Base-by-base conservation (phyloP, 1,140 invertebrate genomes). In the Diachasmimorpha longicaudata region DNA sequence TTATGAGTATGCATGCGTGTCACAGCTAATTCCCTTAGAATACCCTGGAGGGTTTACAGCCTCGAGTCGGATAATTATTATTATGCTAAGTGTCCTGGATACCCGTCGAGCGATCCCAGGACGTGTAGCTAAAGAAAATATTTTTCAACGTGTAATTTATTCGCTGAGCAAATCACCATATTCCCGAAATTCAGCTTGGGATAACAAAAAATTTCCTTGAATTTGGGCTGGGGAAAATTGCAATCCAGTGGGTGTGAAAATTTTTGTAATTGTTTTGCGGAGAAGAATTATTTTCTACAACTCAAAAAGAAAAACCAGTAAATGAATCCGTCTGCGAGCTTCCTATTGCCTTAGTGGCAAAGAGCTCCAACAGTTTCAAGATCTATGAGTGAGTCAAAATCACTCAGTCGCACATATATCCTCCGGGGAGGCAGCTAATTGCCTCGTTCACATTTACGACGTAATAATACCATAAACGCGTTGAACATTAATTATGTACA, bases 1-100 rank as follows among this genome's bases (percentile, higher is more conserved):
- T 63, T 25, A 63, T 63, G 58, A 63, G 58, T 63, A 63, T 63
- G 58, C 58, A 63, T 63, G 58, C 58, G 58, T 63, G 58, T 63
- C 58, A 23, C 58, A 63, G 23, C 58, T 63, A 63, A 63, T 31
- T 63, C 58, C 23, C 58, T 23, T 63, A 19, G 31, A 63, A 63
- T 25, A 63, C 19, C 58, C 58, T 42, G 39, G 58, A 25, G 58
- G 23, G 23, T 25, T 63, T 63, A 25, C 23, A 63, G 31, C 58
- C 19, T 55, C 4, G n/a, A 63, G 58, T 23, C 23, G 23, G 58
- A 63, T 63, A 25, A 63, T 63, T 63, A 63, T 31, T 63, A 63
- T 63, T 63, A 63, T 63, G 58, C 58, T 63, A 63, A 63, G 19
- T 63, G 23, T 13, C 58, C 23, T 25, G 19, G 58, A 63, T 63